These are phyloP conservation scores for Drosophila kurseongensis DNA, from an alignment of 1,140 invertebrate species.

Conservation along the genomic window DNA sequence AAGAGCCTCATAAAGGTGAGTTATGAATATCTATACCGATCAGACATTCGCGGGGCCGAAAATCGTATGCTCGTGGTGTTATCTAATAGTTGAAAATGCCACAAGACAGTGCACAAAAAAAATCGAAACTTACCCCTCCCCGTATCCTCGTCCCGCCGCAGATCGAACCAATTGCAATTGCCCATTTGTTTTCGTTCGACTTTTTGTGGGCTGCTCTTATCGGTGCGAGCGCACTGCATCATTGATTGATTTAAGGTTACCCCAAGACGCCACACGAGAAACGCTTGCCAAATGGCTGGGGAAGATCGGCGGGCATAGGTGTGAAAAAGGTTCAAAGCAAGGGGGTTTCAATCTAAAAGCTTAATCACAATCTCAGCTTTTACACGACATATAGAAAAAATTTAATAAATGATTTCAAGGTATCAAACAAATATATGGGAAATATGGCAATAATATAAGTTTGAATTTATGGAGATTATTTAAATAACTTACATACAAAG, in stretches of 20 bases:
- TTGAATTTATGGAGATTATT: no score
- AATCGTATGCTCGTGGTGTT: conserved; percentile 33
- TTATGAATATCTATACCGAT: conserved; percentile 1
- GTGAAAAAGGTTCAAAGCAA: background rate
- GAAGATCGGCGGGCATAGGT: conserved; percentile 14
- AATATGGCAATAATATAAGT: no score
- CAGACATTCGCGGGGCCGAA: background rate
- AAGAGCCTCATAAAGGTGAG: conserved; percentile 78
- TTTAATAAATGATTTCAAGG: no score
- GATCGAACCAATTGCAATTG: conserved; percentile 32
- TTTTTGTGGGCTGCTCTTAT: conserved; percentile 54
- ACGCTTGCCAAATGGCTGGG: conserved; percentile 57
- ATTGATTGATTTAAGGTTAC: conserved; percentile 81
- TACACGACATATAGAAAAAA: no score
- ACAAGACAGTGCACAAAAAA: conserved; percentile 41
- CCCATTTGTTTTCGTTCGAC: conserved; percentile 29
- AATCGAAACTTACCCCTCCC: conserved; percentile 15
- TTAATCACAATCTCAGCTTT: background rate
- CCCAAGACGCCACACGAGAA: conserved; percentile 60
- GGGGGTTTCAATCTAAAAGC: background rate
- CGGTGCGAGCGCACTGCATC: conserved; percentile 50
- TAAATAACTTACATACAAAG: no score
- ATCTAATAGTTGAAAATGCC: conserved; percentile 60
- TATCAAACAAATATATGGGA: no score
- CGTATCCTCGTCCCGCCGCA: background rate